Percentiles rank a stretch among this genome's conserved stretches.
Evolutionary conservation across 1,140 invertebrate species (phyloP).

Genomic region (Drosophila equinoxialis): DNA sequence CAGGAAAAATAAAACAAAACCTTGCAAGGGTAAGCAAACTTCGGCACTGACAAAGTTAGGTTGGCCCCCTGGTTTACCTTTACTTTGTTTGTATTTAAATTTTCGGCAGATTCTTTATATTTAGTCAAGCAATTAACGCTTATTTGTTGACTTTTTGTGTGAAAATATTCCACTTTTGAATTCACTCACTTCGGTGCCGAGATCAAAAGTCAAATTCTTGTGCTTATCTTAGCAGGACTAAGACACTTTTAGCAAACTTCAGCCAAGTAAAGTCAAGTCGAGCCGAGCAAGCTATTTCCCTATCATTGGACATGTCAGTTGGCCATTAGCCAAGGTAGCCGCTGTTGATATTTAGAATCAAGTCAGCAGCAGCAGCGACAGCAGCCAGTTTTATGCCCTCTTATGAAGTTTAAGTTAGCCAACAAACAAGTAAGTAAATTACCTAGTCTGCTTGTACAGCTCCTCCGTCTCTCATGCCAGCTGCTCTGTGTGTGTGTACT

Average conservation of each 20-base stretch:
- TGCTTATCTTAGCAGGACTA: constrained; percentile 57
- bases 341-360: constrained; percentile 9
- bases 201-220: constrained; percentile 76
- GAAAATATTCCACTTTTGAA: constrained; percentile 66
- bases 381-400: constrained; percentile 64
- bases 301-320: constrained; percentile 61
- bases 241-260: constrained; percentile 25
- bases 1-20: too few relatives aligned
- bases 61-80: constrained; percentile 5
- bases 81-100: constrained; percentile 15
- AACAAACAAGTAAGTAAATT: constrained; percentile 40
- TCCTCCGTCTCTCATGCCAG: constrained; percentile 38
- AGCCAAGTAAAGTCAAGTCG: constrained; percentile 48
- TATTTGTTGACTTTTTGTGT: constrained; percentile 69
- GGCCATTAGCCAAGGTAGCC: constrained; percentile 78
- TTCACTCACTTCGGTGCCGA: constrained; percentile 22
- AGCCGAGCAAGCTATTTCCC: constrained; percentile 41
- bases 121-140: constrained; percentile 73
- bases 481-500: constrained; percentile 57
- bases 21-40: too few relatives aligned
- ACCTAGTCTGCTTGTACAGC: constrained; percentile 51
- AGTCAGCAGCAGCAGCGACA: constrained; percentile 16
- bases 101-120: constrained; percentile 39
- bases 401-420: constrained; percentile 75
- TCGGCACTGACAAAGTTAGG: too few relatives aligned